Evolutionary conservation across 1,140 invertebrate species (phyloP).

Genomic region (Panagrolaimus sp.): DNA sequence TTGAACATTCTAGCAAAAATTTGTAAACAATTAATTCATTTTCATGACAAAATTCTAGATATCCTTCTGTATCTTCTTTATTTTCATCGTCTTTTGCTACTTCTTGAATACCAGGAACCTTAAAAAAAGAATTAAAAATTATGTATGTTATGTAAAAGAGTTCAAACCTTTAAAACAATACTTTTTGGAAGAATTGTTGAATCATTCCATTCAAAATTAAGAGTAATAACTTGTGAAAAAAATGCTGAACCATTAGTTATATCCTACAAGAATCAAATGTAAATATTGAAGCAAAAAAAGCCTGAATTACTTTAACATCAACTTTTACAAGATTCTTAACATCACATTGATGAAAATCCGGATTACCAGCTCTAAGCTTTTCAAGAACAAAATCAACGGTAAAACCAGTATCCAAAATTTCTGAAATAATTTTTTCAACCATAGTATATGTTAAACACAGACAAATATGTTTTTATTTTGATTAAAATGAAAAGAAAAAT

Average conservation of each 20-base stretch:
- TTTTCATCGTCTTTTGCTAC: neutral
- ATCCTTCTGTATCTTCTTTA: neutral
- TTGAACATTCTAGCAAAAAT: neutral
- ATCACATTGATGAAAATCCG: neutral
- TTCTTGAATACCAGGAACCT: neutral
- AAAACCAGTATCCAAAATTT: neutral
- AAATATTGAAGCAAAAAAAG: neutral
- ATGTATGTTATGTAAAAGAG: too few relatives aligned
- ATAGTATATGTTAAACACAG: too few relatives aligned
- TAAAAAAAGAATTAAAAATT: neutral
- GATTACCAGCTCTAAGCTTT: neutral
- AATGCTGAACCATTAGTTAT: slow-evolving; percentile 1
- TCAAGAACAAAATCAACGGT: neutral
- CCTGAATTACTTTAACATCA: neutral
- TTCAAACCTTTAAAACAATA: too few relatives aligned
- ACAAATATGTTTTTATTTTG: too few relatives aligned
- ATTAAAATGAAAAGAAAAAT: too few relatives aligned
- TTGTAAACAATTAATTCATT: slow-evolving; percentile 6
- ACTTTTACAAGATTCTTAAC: neutral
- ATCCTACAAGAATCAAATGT: neutral
- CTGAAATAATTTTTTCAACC: too few relatives aligned
- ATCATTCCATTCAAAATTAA: neutral
- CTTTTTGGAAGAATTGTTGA: neutral
- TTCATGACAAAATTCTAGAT: neutral
- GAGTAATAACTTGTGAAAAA: neutral